Percentiles rank a stretch among this genome's conserved stretches.
Evolutionary conservation across 2,113 vertebrate species (phyloP).

Genomic region (Regulus satrapa): DNA sequence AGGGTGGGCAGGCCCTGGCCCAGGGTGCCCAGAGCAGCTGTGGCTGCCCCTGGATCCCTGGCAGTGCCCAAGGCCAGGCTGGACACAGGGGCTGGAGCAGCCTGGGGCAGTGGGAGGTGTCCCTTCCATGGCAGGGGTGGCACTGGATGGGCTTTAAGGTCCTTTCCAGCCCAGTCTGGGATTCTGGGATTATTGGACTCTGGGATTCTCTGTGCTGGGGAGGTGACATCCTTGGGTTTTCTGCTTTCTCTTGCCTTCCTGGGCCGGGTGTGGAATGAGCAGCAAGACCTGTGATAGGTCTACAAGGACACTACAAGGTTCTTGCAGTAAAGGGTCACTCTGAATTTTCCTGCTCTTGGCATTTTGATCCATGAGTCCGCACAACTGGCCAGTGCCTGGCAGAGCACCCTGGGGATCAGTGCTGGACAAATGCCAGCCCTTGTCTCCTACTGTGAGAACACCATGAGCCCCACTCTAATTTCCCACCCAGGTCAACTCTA

Average conservation of each 20-base stretch:
- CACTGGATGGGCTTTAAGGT: accelerated
- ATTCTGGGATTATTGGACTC: not conserved
- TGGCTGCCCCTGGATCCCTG: not conserved
- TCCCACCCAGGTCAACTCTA: not conserved
- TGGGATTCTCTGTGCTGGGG: not conserved
- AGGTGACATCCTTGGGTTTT: not conserved
- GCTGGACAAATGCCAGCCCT: not conserved
- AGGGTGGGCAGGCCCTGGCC: not conserved
- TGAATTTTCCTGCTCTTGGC: not conserved
- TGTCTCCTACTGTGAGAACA: not conserved
- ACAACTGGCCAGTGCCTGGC: not conserved
- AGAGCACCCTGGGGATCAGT: not conserved
- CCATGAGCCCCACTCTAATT: not conserved
- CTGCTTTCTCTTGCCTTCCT: not conserved
- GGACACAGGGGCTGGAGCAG: not conserved
- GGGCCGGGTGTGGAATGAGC: not conserved
- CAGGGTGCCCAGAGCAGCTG: not conserved
- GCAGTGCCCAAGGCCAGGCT: not conserved
- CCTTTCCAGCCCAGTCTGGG: not conserved
- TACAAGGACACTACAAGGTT: not conserved
- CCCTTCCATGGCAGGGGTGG: not conserved
- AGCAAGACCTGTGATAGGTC: not conserved
- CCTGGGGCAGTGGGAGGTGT: not conserved
- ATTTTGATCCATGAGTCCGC: not conserved
- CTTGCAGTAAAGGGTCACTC: not conserved